These are phyloP conservation scores for Melitaea athalia DNA, from an alignment of 2,888 invertebrate genomes.

Conservation along the genomic window DNA sequence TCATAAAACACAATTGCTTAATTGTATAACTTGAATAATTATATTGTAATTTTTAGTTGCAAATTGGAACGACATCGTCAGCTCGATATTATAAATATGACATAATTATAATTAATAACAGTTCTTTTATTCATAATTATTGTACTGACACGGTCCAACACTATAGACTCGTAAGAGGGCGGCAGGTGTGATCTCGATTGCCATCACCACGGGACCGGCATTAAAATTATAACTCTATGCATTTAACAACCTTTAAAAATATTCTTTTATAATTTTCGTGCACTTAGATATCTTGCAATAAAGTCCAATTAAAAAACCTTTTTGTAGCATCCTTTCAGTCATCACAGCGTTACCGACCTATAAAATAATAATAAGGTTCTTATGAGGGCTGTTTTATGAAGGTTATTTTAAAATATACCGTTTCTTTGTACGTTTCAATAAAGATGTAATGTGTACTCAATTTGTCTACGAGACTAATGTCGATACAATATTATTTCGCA, in stretches of 20 bases:
- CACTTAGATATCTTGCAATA: background rate
- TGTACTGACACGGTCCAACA: background rate
- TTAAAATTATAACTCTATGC: background rate
- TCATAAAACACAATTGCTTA: too few species aligned
- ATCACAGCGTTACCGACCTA: background rate
- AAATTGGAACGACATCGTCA: slow-evolving; percentile 7
- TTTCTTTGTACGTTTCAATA: background rate
- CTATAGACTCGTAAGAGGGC: background rate
- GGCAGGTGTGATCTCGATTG: slow-evolving; percentile 6
- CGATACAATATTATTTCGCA: background rate
- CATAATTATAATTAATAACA: slow-evolving; percentile 6
- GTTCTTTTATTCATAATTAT: background rate
- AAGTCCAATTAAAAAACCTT: background rate
- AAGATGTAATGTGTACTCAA: background rate
- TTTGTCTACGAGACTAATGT: background rate
- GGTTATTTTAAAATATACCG: background rate
- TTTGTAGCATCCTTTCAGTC: background rate
- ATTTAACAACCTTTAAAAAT: background rate
- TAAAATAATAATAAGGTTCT: background rate
- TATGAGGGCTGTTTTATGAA: background rate
- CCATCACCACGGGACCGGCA: background rate
- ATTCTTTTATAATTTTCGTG: background rate
- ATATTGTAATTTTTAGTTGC: background rate
- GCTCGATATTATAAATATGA: background rate
- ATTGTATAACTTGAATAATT: too few species aligned